A percentile compares a stretch with the other conserved stretches of the same genome.
phyloP scores from a whole-genome alignment of 2,888 invertebrate species.

The Drosophila formosana region DNA sequence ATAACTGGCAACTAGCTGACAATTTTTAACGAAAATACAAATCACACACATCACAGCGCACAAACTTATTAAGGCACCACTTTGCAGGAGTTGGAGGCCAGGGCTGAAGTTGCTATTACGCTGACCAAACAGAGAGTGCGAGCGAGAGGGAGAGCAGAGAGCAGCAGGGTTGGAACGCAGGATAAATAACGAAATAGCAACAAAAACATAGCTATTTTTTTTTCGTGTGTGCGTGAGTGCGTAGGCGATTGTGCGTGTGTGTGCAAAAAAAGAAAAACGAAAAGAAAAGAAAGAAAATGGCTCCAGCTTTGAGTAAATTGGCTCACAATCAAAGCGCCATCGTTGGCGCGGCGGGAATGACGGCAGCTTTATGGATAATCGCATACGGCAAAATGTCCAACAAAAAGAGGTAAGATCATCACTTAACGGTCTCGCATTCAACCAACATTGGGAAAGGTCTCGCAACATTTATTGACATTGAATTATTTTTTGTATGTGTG shows the following conservation, averaged over 20 bases:
- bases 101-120: slow-evolving; percentile 41
- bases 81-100: slow-evolving; percentile 20
- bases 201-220: slow-evolving; percentile 6
- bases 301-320: slow-evolving; percentile 91
- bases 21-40: slow-evolving; percentile 15
- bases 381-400: slow-evolving; percentile 86
- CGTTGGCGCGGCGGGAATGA: slow-evolving; percentile 89
- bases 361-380: slow-evolving; percentile 87
- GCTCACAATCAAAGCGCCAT: slow-evolving; percentile 87
- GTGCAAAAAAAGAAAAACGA: not conserved
- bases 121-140: slow-evolving; percentile 4
- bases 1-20: slow-evolving; percentile 10
- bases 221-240: slow-evolving; percentile 30
- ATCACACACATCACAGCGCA: not conserved
- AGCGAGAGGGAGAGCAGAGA: not conserved
- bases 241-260: slow-evolving; percentile 26
- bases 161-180: slow-evolving; percentile 41
- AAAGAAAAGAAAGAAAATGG: slow-evolving; percentile 86
- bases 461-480: slow-evolving; percentile 62
- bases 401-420: slow-evolving; percentile 85
- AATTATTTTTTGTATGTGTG: slow-evolving; percentile 30
- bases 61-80: slow-evolving; percentile 4
- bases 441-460: slow-evolving; percentile 64
- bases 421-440: not conserved
- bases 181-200: slow-evolving; percentile 33